phyloP scores from a whole-genome alignment of 2,113 vertebrate genomes.

The Cathartes aura region DNA sequence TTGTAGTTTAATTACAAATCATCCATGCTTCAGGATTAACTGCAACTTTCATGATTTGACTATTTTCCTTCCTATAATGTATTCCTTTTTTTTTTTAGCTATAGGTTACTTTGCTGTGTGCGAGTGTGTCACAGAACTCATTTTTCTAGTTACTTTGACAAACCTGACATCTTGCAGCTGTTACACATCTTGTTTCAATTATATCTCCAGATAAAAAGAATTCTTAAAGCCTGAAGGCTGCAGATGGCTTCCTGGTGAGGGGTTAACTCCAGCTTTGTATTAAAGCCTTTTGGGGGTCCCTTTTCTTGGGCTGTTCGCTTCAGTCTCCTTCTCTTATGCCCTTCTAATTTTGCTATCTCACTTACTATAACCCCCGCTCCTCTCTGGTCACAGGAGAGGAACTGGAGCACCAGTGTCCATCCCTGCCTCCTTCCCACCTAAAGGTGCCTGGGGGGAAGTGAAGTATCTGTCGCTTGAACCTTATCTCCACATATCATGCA shows the following conservation, averaged over 20 bases:
- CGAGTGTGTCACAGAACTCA: not conserved
- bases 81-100: not conserved
- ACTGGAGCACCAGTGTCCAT: not conserved
- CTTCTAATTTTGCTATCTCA: not conserved
- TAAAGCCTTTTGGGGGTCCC: not conserved
- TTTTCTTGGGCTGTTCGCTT: not conserved
- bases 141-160: constrained; percentile 56
- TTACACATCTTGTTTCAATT: constrained; percentile 64
- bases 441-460: not conserved
- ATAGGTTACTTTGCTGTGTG: not conserved
- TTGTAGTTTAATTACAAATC: not conserved
- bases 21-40: not conserved
- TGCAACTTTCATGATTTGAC: not conserved
- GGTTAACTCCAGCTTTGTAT: constrained; percentile 4
- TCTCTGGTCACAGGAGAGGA: not conserved
- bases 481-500: constrained; percentile 1
- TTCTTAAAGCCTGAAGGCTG: constrained; percentile 51
- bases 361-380: not conserved
- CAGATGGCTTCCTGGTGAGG: constrained; percentile 59
- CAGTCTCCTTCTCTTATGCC: not conserved
- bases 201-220: constrained; percentile 62
- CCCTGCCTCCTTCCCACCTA: not conserved
- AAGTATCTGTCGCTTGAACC: not conserved
- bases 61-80: not conserved
- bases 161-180: constrained; percentile 45